These are phyloP conservation scores for Prosapia bicincta DNA, from an alignment of 2,888 invertebrate genomes.

Conservation along the genomic window DNA sequence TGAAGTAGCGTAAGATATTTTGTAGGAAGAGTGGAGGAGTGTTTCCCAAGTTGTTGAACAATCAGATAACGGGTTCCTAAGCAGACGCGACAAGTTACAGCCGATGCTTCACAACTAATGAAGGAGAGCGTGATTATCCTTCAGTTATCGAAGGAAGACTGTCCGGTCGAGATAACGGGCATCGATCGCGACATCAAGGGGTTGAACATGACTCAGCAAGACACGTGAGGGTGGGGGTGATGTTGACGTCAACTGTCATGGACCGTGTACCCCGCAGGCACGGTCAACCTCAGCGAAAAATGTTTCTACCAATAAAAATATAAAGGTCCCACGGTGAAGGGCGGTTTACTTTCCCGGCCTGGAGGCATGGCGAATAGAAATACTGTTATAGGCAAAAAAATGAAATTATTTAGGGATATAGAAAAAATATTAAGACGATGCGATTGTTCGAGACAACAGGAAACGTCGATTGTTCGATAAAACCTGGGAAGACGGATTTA, in stretches of 20 bases:
- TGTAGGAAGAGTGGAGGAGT: no score
- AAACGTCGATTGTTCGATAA: no score
- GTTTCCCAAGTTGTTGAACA: no score
- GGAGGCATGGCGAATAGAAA: background rate
- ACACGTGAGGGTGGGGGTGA: background rate
- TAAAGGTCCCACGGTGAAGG: background rate
- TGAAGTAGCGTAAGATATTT: no score
- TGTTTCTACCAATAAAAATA: background rate
- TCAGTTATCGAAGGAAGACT: background rate
- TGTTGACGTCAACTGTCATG: background rate
- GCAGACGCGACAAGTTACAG: no score
- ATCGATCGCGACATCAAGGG: background rate
- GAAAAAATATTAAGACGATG: no score
- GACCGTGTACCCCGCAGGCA: background rate
- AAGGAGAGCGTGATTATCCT: background rate
- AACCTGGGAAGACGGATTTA: no score
- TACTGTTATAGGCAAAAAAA: no score
- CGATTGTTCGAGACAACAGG: no score
- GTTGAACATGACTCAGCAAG: background rate
- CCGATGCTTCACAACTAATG: background rate
- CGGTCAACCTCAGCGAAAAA: background rate
- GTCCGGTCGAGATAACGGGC: background rate
- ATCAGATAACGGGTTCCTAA: no score
- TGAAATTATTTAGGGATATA: no score
- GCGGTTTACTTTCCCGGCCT: background rate